These are phyloP conservation scores for Xestia ashworthii DNA, from an alignment of 2,888 invertebrate genomes.

Conservation along the genomic window DNA sequence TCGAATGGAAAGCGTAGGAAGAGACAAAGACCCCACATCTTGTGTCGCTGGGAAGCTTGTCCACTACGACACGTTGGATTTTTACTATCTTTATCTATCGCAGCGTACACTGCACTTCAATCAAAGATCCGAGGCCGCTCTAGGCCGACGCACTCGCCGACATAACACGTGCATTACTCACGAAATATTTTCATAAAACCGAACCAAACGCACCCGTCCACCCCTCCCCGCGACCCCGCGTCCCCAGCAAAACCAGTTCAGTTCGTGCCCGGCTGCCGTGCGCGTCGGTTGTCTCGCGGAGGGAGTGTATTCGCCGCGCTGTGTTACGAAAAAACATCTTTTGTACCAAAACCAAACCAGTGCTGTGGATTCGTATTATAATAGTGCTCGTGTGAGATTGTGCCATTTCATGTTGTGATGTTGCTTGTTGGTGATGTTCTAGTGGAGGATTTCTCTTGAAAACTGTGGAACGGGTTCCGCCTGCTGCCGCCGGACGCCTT, in stretches of 20 bases:
- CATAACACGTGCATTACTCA: slow-evolving; percentile 91
- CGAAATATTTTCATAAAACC: slow-evolving; percentile 91
- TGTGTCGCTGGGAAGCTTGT: slow-evolving; percentile 64
- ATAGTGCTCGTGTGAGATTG: slow-evolving; percentile 88
- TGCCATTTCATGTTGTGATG: slow-evolving; percentile 86
- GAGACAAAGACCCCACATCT: slow-evolving; percentile 80
- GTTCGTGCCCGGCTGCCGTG: slow-evolving; percentile 89
- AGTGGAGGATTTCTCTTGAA: slow-evolving; percentile 88
- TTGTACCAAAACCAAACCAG: slow-evolving; percentile 86
- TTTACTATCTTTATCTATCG: slow-evolving; percentile 81
- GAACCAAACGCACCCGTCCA: slow-evolving; percentile 87
- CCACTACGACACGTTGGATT: slow-evolving; percentile 69
- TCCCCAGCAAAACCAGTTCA: slow-evolving; percentile 87
- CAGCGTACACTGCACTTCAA: slow-evolving; percentile 82
- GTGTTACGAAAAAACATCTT: slow-evolving; percentile 88
- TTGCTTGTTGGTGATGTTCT: slow-evolving; percentile 83
- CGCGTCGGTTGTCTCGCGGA: slow-evolving; percentile 81
- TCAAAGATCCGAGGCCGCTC: slow-evolving; percentile 87
- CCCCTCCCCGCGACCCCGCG: slow-evolving; percentile 76
- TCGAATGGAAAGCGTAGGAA: slow-evolving; percentile 76
- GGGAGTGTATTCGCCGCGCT: slow-evolving; percentile 79
- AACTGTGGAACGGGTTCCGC: slow-evolving; percentile 86
- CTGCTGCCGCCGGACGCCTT: slow-evolving; percentile 87
- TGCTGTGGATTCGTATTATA: slow-evolving; percentile 86
- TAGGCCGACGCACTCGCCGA: slow-evolving; percentile 88